Conservation (phyloP, 2,113 vertebrate genomes). For the Pseudopipra pipra region DNA sequence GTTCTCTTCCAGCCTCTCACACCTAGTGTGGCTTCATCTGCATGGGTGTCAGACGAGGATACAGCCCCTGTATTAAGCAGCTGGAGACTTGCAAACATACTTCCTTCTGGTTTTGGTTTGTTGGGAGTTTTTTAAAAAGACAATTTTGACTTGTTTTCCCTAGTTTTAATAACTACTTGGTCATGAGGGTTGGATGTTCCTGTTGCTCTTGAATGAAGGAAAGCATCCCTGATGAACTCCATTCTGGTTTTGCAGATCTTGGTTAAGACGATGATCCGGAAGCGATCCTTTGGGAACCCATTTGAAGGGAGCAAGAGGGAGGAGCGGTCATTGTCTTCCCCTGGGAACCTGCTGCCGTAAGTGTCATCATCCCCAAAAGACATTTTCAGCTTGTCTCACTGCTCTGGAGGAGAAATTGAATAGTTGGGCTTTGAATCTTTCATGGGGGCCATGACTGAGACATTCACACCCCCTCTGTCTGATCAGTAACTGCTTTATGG, state of each 20-base stretch:
- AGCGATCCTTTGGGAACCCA: constrained; percentile 95
- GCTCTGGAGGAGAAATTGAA: not conserved
- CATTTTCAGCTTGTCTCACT: not conserved
- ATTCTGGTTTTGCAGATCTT: constrained; percentile 82
- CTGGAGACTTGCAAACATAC: not conserved
- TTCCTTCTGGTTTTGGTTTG: not conserved
- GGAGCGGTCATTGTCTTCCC: constrained; percentile 78
- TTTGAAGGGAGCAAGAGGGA: constrained; percentile 91
- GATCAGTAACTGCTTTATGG: not conserved
- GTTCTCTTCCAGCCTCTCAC: not conserved
- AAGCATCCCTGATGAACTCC: not conserved
- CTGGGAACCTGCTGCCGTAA: constrained; percentile 85
- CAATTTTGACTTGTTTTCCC: not conserved
- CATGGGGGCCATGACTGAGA: rapidly evolving
- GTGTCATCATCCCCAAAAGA: not conserved
- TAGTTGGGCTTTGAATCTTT: not conserved
- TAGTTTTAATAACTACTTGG: not conserved
- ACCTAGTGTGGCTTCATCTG: not conserved
- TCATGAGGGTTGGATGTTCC: not conserved
- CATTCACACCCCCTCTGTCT: not conserved
- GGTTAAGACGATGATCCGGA: constrained; percentile 97
- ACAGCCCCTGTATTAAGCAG: not conserved
- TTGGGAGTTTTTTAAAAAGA: not conserved
- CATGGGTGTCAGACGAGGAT: not conserved
- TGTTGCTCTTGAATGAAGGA: not conserved